phyloP scores from a whole-genome alignment of 1,140 invertebrate species.

The Drosophila busckii region DNA sequence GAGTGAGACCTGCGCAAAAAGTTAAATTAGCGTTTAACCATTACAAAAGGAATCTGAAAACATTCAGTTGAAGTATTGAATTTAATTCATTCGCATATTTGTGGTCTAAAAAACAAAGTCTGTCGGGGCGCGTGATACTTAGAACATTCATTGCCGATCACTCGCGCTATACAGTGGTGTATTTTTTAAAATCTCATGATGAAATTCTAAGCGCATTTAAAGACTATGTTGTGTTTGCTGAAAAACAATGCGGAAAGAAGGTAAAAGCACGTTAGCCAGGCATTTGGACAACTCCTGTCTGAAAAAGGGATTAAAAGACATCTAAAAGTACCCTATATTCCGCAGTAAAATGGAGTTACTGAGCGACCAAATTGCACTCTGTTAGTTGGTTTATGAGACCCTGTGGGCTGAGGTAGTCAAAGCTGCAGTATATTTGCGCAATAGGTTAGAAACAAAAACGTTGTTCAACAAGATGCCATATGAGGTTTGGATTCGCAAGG shows the following conservation, averaged over 20 bases:
- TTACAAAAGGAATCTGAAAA: background rate
- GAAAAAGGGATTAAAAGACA: background rate
- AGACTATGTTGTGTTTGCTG: too few species aligned
- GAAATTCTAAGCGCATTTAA: background rate
- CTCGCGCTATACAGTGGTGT: background rate
- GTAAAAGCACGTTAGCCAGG: background rate
- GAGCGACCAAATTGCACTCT: background rate
- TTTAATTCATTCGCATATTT: background rate
- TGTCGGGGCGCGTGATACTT: too few species aligned
- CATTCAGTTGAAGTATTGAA: background rate
- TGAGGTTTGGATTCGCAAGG: too few species aligned
- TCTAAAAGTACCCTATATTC: too few species aligned
- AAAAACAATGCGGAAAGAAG: background rate
- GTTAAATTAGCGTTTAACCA: background rate
- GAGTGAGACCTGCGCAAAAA: conserved; percentile 1
- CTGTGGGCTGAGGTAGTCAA: background rate
- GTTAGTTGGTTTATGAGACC: too few species aligned
- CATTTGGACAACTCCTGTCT: background rate
- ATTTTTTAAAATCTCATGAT: background rate
- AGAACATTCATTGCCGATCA: background rate
- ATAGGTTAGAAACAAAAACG: background rate
- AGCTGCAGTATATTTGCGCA: background rate
- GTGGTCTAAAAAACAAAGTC: too few species aligned
- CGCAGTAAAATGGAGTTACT: background rate
- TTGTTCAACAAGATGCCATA: too few species aligned